Percentiles rank a stretch among this genome's conserved stretches.
These are phyloP conservation scores for Octodon degus DNA, from an alignment of 2,113 vertebrate species.

Conservation along the genomic window DNA sequence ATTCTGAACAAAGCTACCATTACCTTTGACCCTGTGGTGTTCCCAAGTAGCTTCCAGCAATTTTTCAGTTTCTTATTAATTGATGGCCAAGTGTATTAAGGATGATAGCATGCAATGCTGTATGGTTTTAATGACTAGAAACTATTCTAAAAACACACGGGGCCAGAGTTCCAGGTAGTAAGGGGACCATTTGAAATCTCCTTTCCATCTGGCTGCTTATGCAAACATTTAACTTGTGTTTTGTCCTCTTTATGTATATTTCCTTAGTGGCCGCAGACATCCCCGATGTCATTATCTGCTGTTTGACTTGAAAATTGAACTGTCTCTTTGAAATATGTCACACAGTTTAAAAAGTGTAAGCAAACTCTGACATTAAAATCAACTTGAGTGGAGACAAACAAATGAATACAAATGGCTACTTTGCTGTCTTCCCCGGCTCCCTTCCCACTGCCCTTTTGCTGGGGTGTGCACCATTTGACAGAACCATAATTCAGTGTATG, in stretches of 20 bases:
- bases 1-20: not conserved
- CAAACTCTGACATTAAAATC: constrained; percentile 74
- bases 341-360: constrained; percentile 73
- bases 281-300: constrained; percentile 70
- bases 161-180: not conserved
- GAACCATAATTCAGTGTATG: constrained; percentile 66
- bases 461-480: constrained; percentile 15
- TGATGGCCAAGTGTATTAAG: not conserved
- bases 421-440: not conserved
- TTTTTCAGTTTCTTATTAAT: not conserved
- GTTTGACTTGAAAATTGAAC: constrained; percentile 76
- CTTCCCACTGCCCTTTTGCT: constrained; percentile 29
- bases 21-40: not conserved
- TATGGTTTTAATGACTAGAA: constrained; percentile 34
- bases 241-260: constrained; percentile 19
- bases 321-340: constrained; percentile 74
- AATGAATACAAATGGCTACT: constrained; percentile 63
- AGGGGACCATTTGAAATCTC: constrained; percentile 39
- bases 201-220: constrained; percentile 57
- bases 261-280: constrained; percentile 58
- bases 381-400: constrained; percentile 69
- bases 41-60: not conserved
- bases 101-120: not conserved
- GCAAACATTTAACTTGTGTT: not conserved
- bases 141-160: not conserved